A percentile compares a stretch with the other conserved stretches of the same genome.
Evolutionary conservation across 1,140 invertebrate species (phyloP).

Genomic region (Sycophila sp.): DNA sequence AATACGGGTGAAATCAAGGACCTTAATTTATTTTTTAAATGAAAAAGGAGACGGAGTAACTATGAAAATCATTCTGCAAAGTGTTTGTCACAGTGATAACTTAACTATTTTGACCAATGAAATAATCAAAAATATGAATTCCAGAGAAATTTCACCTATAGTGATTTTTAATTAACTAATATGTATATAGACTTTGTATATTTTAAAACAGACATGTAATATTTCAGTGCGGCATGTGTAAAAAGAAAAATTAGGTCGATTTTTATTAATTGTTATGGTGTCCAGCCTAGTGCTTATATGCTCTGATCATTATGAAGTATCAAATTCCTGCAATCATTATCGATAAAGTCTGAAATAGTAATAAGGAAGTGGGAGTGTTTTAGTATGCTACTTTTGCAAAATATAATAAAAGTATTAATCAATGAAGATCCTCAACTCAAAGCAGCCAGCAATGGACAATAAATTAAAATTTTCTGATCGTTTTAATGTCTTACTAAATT

Average conservation of each 20-base stretch:
- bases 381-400: conserved; percentile 56
- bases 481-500: conserved; percentile 65
- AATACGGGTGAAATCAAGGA: conserved; percentile 12
- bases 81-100: too few relatives aligned
- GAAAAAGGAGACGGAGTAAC: conserved; percentile 30
- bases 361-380: conserved; percentile 42
- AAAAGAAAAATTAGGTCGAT: not conserved
- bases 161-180: too few relatives aligned
- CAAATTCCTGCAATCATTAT: conserved; percentile 41
- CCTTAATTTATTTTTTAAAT: not conserved
- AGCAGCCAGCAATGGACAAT: conserved; percentile 63
- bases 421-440: conserved; percentile 55
- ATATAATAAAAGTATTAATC: conserved; percentile 44
- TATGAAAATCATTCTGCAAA: conserved; percentile 24
- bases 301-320: conserved; percentile 9
- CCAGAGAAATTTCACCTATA: too few relatives aligned
- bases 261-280: too few relatives aligned
- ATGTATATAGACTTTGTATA: too few relatives aligned
- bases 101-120: too few relatives aligned
- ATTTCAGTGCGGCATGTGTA: not conserved
- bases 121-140: too few relatives aligned
- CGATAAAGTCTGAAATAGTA: conserved; percentile 46
- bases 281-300: too few relatives aligned
- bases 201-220: not conserved
- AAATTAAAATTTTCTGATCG: conserved; percentile 67